Evolutionary conservation across 2,113 vertebrate species (phyloP), one percentile per base, ranked within the genome.

Genomic region (Eurystomus gularis): DNA sequence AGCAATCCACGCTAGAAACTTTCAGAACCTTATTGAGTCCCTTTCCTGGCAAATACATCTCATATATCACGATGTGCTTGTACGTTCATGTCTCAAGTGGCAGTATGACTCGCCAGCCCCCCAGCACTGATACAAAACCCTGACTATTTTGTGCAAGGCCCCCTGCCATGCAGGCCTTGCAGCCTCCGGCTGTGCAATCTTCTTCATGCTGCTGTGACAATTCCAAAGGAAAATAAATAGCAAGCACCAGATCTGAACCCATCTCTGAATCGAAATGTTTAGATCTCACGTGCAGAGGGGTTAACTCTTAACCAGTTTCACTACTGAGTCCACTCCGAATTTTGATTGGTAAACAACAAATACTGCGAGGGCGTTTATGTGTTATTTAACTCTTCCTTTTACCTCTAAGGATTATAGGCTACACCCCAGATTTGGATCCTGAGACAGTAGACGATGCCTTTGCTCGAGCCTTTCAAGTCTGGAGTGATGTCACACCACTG

Each of bases 371-470:
- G 33, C 37, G 13, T 8, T 39, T 64, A 9, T 48, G 33, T 64
- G 42, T 39, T 40, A 42, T 19, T 90, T 72, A 93, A 91, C 29
- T 94, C 35, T 75, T 83, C 18, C 49, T 95, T 93, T 62, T 90
- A 64, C 10, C 64, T 76, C 79, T 51, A 51, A 99, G 99, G 98
- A 99, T 99, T 96, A 97, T 99, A 48, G 99, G 99, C 35, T 98
- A 99, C 77, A 98, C 98, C 7, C 98, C 98, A 0, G 99, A 99
- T 93, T 98, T 99, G 97, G 99, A 99, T 64, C 98, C 99, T 9
- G 99, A 99, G 90, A 99, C 99, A 5, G 99, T 99, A 62, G 99
- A 99, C 24, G 99, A 99, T 40, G 99, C 99, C 72, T 99, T 99
- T 92, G 98, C 98, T 84, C 98, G 99, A 86, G 99, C 99, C 92